These are phyloP conservation scores for Drosophila arawakana DNA, from an alignment of 1,140 invertebrate genomes.

Conservation along the genomic window DNA sequence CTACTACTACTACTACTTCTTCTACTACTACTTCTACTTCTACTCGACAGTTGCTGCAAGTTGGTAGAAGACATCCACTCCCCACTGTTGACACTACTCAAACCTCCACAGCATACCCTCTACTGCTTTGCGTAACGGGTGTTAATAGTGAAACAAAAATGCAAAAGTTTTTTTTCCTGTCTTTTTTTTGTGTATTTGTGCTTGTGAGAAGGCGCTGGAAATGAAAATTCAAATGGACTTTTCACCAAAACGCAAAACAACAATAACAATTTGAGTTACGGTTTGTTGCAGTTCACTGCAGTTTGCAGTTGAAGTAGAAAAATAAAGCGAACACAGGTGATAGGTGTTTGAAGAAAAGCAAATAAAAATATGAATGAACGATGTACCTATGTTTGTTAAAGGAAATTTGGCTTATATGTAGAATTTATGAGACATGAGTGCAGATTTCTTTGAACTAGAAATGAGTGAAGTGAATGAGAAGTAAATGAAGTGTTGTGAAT, in stretches of 20 bases:
- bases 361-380: neutral
- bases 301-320: neutral
- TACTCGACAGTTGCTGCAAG: too few relatives aligned
- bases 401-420: too few relatives aligned
- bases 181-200: constrained; percentile 2
- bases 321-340: neutral
- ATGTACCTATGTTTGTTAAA: neutral
- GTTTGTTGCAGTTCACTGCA: neutral
- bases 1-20: too few relatives aligned
- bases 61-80: too few relatives aligned
- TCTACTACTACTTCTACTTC: too few relatives aligned
- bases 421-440: too few relatives aligned
- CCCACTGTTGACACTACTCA: too few relatives aligned
- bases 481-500: too few relatives aligned
- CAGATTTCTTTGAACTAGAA: too few relatives aligned
- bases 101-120: too few relatives aligned
- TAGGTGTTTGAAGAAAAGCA: neutral
- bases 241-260: constrained; percentile 12
- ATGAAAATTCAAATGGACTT: constrained; percentile 56
- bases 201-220: constrained; percentile 26
- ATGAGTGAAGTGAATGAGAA: too few relatives aligned
- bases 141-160: constrained; percentile 9
- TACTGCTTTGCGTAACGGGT: neutral
- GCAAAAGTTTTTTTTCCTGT: constrained; percentile 14
- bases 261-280: constrained; percentile 1